Evolutionary conservation across 2,888 invertebrate genomes (phyloP), one percentile per base, ranked within the genome.

Genomic region (Pachycephus smyrnensis): DNA sequence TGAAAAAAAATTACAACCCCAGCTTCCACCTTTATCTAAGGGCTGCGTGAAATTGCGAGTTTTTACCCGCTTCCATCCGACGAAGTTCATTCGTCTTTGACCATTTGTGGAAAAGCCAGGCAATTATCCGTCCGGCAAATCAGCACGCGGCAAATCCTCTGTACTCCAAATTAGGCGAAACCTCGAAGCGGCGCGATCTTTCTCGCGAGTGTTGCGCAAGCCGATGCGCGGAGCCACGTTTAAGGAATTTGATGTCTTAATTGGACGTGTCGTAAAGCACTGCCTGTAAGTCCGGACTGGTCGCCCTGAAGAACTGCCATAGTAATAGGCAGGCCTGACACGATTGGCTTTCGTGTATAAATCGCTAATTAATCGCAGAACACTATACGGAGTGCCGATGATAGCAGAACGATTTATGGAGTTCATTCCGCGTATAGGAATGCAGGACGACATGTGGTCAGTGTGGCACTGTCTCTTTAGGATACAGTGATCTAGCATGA

Each of bases 111-210:
- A 87, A 91, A 90, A 90, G 86, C 86, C 86, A 85, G 83, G 89
- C 89, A 90, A 90, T 91, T 90, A 91, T 89, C 88, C 85, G 84
- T 9, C 78, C 87, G 86, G 89, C 88, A 90, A 91, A 91, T 90
- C 91, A 89, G 88, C 86, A 82, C 81, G 86, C 89, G 88, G 89
- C 89, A 88, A 89, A 55, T 55, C 23, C 89, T 88, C 89, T 82
- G 81, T 84, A 85, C 84, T 85, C 89, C 89, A 88, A 89, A 88
- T 90, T 90, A 88, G 90, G 90, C 71, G 71, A 33, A 71, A 33
- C 37, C 30, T 75, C 23, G 40, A 75, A 55, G 12, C 40, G 55
- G 55, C 75, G 30, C 6, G 3, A 37, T 75, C 75, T 68, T 40
- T 75, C 69, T 23, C 55, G 55, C 55, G 55, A 55, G 55, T 55